Evolutionary conservation across 2,888 invertebrate genomes (phyloP), one percentile per base, ranked within the genome.

Genomic region (Frankliniella fusca): DNA sequence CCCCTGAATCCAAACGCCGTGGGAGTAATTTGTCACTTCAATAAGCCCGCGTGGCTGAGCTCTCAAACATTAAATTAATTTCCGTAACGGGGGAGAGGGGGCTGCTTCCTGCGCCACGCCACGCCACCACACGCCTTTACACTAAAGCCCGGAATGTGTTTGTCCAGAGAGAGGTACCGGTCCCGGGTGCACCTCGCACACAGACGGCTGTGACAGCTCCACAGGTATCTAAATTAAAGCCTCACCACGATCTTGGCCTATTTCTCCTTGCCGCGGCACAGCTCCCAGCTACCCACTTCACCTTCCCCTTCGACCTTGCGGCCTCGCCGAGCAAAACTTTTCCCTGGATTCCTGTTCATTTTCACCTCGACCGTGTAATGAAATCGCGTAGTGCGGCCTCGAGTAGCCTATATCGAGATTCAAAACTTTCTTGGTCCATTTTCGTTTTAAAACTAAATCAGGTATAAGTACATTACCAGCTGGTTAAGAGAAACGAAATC

Each of bases 121-220:
- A 76, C 70, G 12, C 70, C 70, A 70, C 23, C n/a, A 70, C 70
- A 70, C 23, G 70, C n/a, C 9, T 23, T 20, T 7, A 76, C 70
- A 23, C 70, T 76, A 76, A 76, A 76, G 70, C 70, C 70, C 23
- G 70, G 23, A 23, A 76, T 76, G 27, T 76, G 54, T 70, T 76
- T 80, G 80, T 80, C 80, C 50, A 80, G 70, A 76, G 27, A 76
- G 27, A 76, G 95, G 89, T 87, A 88, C 88, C 86, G 88, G 94
- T 90, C 92, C 92, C 89, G 95, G 95, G 90, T 95, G 95, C 92
- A 93, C 95, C 89, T 95, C 95, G 88, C 95, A 96, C 91, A 93
- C 95, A 89, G 95, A 96, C 90, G 95, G 95, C 91, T 96, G 95
- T 92, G 95, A 96, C 91, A 95, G 95, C 90, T 94, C 95, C 91